phyloP scores from a whole-genome alignment of 2,797 vertebrate genomes.

The Epinephelus awoara region DNA sequence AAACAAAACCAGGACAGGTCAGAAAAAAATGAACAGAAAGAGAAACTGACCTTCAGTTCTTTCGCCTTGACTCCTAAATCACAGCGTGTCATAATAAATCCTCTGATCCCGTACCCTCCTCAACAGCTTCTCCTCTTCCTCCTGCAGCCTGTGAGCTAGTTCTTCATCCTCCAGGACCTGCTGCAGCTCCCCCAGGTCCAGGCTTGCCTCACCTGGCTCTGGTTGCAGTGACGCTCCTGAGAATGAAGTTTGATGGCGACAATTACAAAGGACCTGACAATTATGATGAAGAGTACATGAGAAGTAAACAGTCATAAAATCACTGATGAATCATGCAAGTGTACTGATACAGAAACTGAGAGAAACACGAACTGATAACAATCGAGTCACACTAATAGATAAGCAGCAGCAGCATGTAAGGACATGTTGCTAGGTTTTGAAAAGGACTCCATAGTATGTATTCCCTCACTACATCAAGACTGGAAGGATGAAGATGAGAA shows the following conservation, averaged over 20 bases:
- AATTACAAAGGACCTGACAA: background rate
- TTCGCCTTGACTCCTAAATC: background rate
- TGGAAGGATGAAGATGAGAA: constrained; percentile 20
- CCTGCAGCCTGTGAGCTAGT: constrained; percentile 84
- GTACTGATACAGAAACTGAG: background rate
- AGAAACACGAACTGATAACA: background rate
- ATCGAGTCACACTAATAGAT: constrained; percentile 48
- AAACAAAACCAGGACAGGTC: background rate
- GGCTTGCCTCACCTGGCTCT: constrained; percentile 46
- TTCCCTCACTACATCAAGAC: background rate
- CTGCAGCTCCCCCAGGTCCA: constrained; percentile 80
- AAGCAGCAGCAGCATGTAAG: constrained; percentile 37
- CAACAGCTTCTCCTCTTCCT: constrained; percentile 76
- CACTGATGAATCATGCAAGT: constrained; percentile 21
- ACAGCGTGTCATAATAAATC: background rate
- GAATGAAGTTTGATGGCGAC: background rate
- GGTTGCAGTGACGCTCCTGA: constrained; percentile 54
- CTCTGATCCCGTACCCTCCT: constrained; percentile 53
- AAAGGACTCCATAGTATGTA: background rate
- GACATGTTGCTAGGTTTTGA: constrained; percentile 8
- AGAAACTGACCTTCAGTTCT: background rate
- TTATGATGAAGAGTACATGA: fast-evolving
- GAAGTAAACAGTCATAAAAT: background rate
- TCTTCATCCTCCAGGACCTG: constrained; percentile 86
- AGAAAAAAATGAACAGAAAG: background rate